phyloP scores from a whole-genome alignment of 2,113 vertebrate species.

The Pterophyllum scalare region DNA sequence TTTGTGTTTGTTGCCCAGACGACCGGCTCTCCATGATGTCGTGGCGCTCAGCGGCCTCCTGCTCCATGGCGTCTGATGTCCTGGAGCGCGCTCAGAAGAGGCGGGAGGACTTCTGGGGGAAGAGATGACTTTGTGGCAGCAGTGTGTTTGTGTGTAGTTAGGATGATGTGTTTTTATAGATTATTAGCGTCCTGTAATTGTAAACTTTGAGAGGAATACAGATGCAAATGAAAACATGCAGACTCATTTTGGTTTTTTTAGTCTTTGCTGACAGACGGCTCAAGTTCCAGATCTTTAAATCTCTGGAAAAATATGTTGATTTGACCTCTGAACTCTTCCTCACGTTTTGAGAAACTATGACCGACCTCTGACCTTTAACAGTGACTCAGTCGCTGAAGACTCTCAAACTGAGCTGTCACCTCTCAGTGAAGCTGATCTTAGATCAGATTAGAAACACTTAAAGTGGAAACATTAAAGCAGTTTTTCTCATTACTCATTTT shows the following conservation, averaged over 20 bases:
- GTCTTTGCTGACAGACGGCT: neutral
- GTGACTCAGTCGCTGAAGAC: too few relatives aligned
- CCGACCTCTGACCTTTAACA: too few relatives aligned
- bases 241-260: neutral
- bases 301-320: neutral
- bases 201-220: neutral
- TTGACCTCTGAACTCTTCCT: neutral
- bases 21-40: slow-evolving; percentile 67
- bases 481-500: too few relatives aligned
- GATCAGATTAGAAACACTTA: too few relatives aligned
- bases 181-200: neutral
- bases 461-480: too few relatives aligned
- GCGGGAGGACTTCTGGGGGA: slow-evolving; percentile 67
- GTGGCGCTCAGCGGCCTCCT: slow-evolving; percentile 62
- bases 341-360: neutral
- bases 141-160: neutral
- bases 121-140: slow-evolving; percentile 43
- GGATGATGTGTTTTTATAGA: slow-evolving; percentile 14
- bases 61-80: slow-evolving; percentile 54
- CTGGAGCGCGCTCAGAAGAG: slow-evolving; percentile 70
- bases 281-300: neutral
- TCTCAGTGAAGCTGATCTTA: too few relatives aligned
- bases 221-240: neutral
- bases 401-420: too few relatives aligned
- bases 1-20: slow-evolving; percentile 26